Evolutionary conservation across 2,113 vertebrate genomes (phyloP), one percentile per base, ranked within the genome.

Genomic region (Zapornia atra): DNA sequence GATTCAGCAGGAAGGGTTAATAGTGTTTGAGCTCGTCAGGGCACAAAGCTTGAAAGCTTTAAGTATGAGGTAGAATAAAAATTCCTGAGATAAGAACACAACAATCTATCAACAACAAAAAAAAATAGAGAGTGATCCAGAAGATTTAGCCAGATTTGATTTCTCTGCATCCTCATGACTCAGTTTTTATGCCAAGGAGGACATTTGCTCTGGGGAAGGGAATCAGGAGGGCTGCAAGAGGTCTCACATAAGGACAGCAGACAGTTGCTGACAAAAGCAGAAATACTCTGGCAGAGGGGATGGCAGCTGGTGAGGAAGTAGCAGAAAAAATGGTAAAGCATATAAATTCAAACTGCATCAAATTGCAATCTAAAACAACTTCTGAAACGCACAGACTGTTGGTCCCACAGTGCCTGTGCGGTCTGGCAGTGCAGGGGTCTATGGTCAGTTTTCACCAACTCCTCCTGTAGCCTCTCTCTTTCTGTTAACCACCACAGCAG

Each of bases 321-420:
- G 53, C 34, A 64, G 81, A 66, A 44, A 46, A 76, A 72, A 87
- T 10, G 12, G 20, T 66, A 56, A 84, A 60, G 42, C 12, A 14
- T 21, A 9, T 57, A 70, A 63, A 86, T 73, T 59, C 31, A 66
- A 90, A 80, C 54, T 4, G 1, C 9, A 24, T 66, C 28, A 34
- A 66, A 36, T 11, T 78, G 10, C 28, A 76, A 29, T 50, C 31
- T 54, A 66, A 10, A 11, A 21, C 29, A 40, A 10, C 6, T 56
- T 50, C 54, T 66, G 56, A 36, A 75, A 50, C 8, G 46, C 1
- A 1, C 29, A 24, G 2, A 0, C 12, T 51, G 46, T 25, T 1
- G 1, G 38, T 61, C 48, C 57, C 65, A 33, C 10, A 9, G 57
- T 8, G 19, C 11, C 61, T 2, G 2, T 66, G 24, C 1, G 24